Evolutionary conservation across 2,888 invertebrate species (phyloP).

Genomic region (Bombyx huttoni): DNA sequence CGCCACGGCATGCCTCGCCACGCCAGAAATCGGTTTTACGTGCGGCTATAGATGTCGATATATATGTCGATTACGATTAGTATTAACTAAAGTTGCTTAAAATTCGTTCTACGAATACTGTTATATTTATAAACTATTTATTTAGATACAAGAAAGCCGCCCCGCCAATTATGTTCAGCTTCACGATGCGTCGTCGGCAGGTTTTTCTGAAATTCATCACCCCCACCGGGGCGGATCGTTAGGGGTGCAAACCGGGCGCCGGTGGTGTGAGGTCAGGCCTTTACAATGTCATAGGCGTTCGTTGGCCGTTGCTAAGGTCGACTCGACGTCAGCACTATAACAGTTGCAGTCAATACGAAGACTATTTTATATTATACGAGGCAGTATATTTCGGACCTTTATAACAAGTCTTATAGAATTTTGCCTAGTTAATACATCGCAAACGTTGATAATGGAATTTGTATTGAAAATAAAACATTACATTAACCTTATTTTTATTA

Average conservation of each 20-base stretch:
- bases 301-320: slow-evolving; percentile 59
- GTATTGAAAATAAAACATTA: too few relatives aligned
- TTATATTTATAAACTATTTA: neutral
- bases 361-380: neutral
- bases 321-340: slow-evolving; percentile 15
- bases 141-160: neutral
- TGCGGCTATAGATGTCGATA: too few relatives aligned
- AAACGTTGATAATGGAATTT: too few relatives aligned
- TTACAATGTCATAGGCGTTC: slow-evolving; percentile 62
- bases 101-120: too few relatives aligned
- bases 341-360: neutral
- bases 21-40: too few relatives aligned
- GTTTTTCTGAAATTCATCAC: slow-evolving; percentile 13
- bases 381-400: neutral
- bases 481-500: too few relatives aligned
- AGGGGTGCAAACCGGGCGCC: slow-evolving; percentile 31
- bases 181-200: slow-evolving; percentile 20
- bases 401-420: too few relatives aligned
- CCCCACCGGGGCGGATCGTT: slow-evolving; percentile 18
- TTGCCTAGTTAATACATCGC: too few relatives aligned
- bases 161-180: slow-evolving; percentile 9
- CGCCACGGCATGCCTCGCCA: too few relatives aligned
- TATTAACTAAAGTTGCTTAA: too few relatives aligned
- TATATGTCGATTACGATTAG: too few relatives aligned
- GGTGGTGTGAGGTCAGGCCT: slow-evolving; percentile 38